Evolutionary conservation across 2,888 invertebrate genomes (phyloP).

Genomic region (Blastobasis lacticolella): DNA sequence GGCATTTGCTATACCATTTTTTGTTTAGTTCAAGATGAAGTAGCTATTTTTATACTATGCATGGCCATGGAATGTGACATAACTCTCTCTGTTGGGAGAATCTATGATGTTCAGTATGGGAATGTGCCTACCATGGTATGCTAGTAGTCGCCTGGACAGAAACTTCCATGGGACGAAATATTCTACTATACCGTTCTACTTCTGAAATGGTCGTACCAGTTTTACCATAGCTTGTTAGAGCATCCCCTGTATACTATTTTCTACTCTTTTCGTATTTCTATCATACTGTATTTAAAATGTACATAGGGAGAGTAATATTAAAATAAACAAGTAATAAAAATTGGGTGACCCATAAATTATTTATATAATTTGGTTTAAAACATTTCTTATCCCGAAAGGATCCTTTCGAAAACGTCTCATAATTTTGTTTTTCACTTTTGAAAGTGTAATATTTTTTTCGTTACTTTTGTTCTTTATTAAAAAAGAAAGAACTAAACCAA

Average conservation of each 20-base stretch:
- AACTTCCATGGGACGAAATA: slow-evolving; percentile 9
- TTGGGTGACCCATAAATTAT: too few species aligned
- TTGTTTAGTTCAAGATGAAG: slow-evolving; percentile 50
- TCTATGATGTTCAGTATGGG: slow-evolving; percentile 19
- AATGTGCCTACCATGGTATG: slow-evolving; percentile 31
- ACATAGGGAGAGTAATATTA: too few species aligned
- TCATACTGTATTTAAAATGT: too few species aligned
- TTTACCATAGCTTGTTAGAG: neutral
- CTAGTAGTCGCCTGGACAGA: slow-evolving; percentile 32
- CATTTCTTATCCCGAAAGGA: too few species aligned
- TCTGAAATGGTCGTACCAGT: neutral
- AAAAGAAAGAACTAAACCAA: slow-evolving; percentile 32
- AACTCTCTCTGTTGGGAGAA: slow-evolving; percentile 21
- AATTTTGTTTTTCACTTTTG: neutral
- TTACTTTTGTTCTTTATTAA: slow-evolving; percentile 25
- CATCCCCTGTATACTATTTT: neutral
- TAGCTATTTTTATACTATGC: slow-evolving; percentile 54
- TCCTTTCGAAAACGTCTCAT: neutral
- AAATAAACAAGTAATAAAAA: too few species aligned
- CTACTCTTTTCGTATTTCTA: neutral
- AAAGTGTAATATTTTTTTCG: slow-evolving; percentile 9
- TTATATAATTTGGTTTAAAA: too few species aligned
- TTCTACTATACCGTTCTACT: slow-evolving; percentile 2
- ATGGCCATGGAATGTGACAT: slow-evolving; percentile 62
- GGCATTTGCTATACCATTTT: slow-evolving; percentile 47